phyloP scores from a whole-genome alignment of 2,797 vertebrate species.

The Xiphophorus birchmanni region DNA sequence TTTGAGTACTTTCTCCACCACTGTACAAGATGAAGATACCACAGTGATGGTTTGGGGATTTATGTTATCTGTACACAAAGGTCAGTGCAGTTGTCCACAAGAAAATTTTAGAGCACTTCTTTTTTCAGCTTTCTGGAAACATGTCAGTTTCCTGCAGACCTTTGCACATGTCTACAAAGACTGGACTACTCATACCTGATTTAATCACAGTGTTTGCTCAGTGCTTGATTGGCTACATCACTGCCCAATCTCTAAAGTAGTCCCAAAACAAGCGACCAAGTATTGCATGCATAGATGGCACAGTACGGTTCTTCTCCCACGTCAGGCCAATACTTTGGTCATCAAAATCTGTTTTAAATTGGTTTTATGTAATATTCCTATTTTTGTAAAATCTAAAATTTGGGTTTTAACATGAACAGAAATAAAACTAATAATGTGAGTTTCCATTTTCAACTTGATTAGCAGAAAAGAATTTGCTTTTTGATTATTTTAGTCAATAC shows the following conservation, averaged over 20 bases:
- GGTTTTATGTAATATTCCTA: background rate
- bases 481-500: background rate
- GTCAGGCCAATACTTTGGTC: background rate
- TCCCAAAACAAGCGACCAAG: background rate
- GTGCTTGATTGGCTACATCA: background rate
- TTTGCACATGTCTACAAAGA: background rate
- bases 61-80: background rate
- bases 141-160: background rate
- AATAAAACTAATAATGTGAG: background rate
- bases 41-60: background rate
- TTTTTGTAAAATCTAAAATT: background rate
- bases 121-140: background rate
- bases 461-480: background rate
- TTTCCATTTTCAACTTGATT: background rate
- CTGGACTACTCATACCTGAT: background rate
- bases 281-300: background rate
- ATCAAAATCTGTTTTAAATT: background rate
- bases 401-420: background rate
- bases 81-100: background rate
- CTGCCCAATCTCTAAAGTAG: background rate
- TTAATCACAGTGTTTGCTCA: background rate
- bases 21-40: background rate
- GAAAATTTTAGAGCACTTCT: background rate
- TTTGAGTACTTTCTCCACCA: too few relatives aligned
- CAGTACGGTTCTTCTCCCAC: background rate